Conservation (phyloP, 2,888 invertebrate genomes). For the Microctonus hyperodae region DNA sequence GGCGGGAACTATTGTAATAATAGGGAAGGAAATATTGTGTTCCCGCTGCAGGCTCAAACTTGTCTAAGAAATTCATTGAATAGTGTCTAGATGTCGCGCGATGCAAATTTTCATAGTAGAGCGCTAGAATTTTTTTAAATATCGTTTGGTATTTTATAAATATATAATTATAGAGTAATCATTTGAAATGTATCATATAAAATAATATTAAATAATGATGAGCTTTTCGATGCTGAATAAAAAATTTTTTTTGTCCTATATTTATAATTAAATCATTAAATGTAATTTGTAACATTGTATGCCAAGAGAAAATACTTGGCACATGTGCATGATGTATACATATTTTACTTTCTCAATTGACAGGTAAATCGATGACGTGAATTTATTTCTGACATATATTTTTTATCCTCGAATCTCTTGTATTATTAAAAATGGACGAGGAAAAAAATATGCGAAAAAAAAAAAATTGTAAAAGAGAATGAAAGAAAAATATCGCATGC, state of each 20-base stretch:
- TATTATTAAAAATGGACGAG: too few species aligned
- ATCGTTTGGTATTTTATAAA: too few species aligned
- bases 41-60: constrained; percentile 17
- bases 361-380: constrained; percentile 35
- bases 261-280: not conserved
- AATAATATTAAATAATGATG: too few species aligned
- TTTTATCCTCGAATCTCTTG: not conserved
- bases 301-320: too few species aligned
- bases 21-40: too few species aligned
- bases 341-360: constrained; percentile 19
- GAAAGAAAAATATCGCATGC: not conserved
- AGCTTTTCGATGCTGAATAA: too few species aligned
- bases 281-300: constrained; percentile 1
- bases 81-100: constrained; percentile 22
- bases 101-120: constrained; percentile 22
- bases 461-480: not conserved
- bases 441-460: not conserved
- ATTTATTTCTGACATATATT: constrained; percentile 35
- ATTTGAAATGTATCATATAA: too few species aligned
- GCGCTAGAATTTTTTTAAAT: constrained; percentile 14
- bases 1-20: too few species aligned
- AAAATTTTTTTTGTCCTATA: too few species aligned
- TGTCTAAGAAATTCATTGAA: constrained; percentile 2
- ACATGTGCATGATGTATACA: not conserved
- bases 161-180: too few species aligned